Percentiles rank a stretch among this genome's conserved stretches.
Evolutionary conservation across 2,113 vertebrate species (phyloP).

Genomic region (Seriola aureovittata): DNA sequence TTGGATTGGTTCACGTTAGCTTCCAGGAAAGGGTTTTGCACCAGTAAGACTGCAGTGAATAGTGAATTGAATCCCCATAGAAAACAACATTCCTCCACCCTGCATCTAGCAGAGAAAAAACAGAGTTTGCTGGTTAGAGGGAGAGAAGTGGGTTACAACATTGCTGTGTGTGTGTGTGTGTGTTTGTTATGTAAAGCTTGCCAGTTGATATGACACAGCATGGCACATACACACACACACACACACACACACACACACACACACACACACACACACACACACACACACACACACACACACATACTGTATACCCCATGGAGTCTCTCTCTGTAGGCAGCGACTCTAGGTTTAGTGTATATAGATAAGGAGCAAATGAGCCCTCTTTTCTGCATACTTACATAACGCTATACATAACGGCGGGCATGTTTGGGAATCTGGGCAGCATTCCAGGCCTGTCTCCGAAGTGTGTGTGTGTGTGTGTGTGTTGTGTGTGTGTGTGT

Average conservation of each 20-base stretch:
- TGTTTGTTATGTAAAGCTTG: slow-evolving; percentile 58
- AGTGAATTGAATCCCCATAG: slow-evolving; percentile 75
- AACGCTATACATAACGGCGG: slow-evolving; percentile 60
- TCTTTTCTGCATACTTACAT: slow-evolving; percentile 68
- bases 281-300: slow-evolving; percentile 7
- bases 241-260: slow-evolving; percentile 16
- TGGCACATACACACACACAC: slow-evolving; percentile 17
- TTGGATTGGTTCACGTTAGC: slow-evolving; percentile 69
- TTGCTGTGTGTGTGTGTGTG: slow-evolving; percentile 54
- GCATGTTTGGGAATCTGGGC: slow-evolving; percentile 71
- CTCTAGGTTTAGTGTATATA: slow-evolving; percentile 58
- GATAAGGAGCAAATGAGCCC: slow-evolving; percentile 67
- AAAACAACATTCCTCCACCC: slow-evolving; percentile 75
- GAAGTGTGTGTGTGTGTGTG: slow-evolving; percentile 40
- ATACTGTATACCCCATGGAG: slow-evolving; percentile 32
- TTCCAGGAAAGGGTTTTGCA: slow-evolving; percentile 77
- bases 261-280: slow-evolving; percentile 34
- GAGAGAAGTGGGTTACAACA: slow-evolving; percentile 65
- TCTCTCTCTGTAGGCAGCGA: slow-evolving; percentile 35
- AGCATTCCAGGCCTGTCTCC: slow-evolving; percentile 57
- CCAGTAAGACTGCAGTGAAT: slow-evolving; percentile 73
- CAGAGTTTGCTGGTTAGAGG: slow-evolving; percentile 58
- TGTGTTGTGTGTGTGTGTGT: slow-evolving; percentile 25
- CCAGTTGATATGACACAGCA: slow-evolving; percentile 66
- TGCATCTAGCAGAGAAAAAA: slow-evolving; percentile 53